Conservation (phyloP, 1,140 invertebrate species). For the Magallana angulata region DNA sequence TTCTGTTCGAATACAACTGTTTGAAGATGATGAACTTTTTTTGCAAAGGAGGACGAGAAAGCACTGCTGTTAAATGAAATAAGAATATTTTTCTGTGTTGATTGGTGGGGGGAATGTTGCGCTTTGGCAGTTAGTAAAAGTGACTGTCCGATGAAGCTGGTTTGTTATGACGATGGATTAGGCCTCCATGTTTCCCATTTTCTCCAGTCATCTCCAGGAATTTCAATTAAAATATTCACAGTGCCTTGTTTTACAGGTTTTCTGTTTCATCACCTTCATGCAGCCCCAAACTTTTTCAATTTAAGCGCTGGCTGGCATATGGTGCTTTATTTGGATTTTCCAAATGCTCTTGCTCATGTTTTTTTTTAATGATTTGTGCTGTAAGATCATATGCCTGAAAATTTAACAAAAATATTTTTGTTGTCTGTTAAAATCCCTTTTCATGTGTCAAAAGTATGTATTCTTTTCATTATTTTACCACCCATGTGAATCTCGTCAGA, state of each 20-base stretch:
- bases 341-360: neutral
- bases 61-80: slow-evolving; percentile 15
- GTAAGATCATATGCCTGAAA: neutral
- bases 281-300: neutral
- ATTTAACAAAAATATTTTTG: neutral
- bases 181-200: slow-evolving; percentile 21
- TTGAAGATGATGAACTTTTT: slow-evolving; percentile 27
- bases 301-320: neutral
- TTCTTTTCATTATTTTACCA: too few species aligned
- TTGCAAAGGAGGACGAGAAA: neutral
- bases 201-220: slow-evolving; percentile 16
- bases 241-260: neutral
- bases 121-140: slow-evolving; percentile 23
- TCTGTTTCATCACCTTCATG: slow-evolving; percentile 20
- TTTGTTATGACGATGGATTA: slow-evolving; percentile 28
- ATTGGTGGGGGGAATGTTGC: slow-evolving; percentile 10
- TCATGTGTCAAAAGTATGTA: neutral
- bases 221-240: slow-evolving; percentile 37
- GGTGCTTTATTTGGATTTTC: slow-evolving; percentile 18
- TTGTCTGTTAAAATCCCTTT: neutral
- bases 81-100: slow-evolving; percentile 4
- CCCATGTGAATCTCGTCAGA: too few species aligned
- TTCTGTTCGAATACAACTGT: slow-evolving; percentile 14
- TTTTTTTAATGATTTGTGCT: neutral
- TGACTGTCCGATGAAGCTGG: slow-evolving; percentile 34